Percentiles rank a stretch among this genome's conserved stretches.
Evolutionary conservation across 1,140 invertebrate genomes (phyloP).

Genomic region (Amphibalanus amphitrite): DNA sequence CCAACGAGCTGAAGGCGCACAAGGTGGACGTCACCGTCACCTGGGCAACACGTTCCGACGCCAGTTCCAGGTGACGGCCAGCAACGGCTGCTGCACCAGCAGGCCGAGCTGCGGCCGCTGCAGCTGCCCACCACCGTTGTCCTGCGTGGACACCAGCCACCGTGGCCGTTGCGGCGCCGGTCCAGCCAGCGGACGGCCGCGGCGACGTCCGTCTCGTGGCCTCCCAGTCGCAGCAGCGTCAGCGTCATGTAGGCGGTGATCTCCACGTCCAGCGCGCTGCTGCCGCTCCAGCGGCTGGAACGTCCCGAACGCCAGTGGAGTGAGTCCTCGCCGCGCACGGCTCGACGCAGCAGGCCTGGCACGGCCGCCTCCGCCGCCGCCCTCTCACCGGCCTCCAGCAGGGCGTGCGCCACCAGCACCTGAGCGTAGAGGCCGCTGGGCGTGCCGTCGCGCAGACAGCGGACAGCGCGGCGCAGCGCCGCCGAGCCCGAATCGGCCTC

Average conservation of each 20-base stretch:
- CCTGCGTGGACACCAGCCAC: too few relatives aligned
- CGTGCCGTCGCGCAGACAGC: conserved; percentile 34
- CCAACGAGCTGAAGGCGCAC: too few relatives aligned
- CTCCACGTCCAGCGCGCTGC: conserved; percentile 39
- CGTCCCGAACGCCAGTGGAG: conserved; percentile 29
- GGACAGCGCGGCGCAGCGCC: conserved; percentile 33
- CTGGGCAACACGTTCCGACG: too few relatives aligned
- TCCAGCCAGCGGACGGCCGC: too few relatives aligned
- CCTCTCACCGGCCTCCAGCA: conserved; percentile 35
- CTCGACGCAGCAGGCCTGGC: conserved; percentile 15
- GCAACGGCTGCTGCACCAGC: too few relatives aligned
- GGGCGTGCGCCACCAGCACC: conserved; percentile 38
- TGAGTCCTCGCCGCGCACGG: conserved; percentile 21
- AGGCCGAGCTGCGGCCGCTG: too few relatives aligned
- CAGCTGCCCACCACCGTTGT: too few relatives aligned
- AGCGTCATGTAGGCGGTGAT: conserved; percentile 55
- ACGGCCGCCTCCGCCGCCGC: conserved; percentile 15
- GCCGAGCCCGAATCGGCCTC: conserved; percentile 33
- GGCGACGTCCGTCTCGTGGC: conserved; percentile 29
- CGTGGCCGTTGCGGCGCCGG: too few relatives aligned
- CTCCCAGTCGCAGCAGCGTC: conserved; percentile 33
- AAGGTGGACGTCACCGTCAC: too few relatives aligned
- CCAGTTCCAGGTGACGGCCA: too few relatives aligned
- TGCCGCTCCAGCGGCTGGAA: conserved; percentile 20
- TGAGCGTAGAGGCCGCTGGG: conserved; percentile 35